These are phyloP conservation scores for Homarus gammarus DNA, from an alignment of 2,888 invertebrate species.

Conservation along the genomic window DNA sequence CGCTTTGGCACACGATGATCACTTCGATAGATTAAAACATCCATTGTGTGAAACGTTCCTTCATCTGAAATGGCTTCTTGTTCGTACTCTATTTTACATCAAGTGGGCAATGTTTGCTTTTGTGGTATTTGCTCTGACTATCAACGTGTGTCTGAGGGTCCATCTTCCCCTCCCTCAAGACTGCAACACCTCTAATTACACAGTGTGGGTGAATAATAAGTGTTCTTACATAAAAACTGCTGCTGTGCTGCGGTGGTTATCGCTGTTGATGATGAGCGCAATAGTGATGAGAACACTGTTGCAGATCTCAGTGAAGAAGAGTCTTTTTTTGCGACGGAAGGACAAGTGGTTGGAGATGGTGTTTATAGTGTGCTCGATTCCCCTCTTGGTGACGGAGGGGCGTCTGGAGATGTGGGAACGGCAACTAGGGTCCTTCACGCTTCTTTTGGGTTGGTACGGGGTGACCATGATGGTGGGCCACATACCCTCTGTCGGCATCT, in stretches of 20 bases:
- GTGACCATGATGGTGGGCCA: constrained; percentile 31
- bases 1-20: background rate
- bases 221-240: background rate
- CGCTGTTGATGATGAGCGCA: background rate
- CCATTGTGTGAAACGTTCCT: constrained; percentile 34
- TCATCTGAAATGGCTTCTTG: constrained; percentile 31
- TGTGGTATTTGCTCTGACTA: constrained; percentile 5
- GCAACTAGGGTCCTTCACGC: constrained; percentile 3
- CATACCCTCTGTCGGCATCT: constrained; percentile 13
- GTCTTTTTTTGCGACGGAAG: background rate
- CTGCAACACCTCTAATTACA: background rate
- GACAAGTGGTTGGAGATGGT: constrained; percentile 25
- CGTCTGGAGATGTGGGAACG: constrained; percentile 5
- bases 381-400: constrained; percentile 1
- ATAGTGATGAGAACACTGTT: background rate
- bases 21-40: constrained; percentile 22
- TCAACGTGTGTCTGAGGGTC: constrained; percentile 4
- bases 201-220: background rate
- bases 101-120: constrained; percentile 3
- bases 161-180: background rate
- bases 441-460: constrained; percentile 23
- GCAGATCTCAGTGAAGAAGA: background rate
- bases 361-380: background rate
- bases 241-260: background rate
- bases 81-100: constrained; percentile 12